Percentiles rank a stretch among this genome's conserved stretches.
Evolutionary conservation across 1,140 invertebrate genomes (phyloP).

Genomic region (Fopius arisanus): DNA sequence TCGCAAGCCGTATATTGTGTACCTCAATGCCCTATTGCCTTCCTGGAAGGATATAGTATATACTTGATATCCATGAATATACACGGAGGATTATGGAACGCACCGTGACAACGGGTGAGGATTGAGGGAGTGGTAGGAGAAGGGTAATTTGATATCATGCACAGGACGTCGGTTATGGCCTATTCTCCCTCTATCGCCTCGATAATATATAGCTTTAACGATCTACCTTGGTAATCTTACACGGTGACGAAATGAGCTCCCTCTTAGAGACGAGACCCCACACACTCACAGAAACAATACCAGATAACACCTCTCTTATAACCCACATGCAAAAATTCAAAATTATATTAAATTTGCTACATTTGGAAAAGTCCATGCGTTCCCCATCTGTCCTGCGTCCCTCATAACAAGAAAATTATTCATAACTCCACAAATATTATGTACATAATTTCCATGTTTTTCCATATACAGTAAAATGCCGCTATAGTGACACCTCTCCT

Average conservation of each 20-base stretch:
- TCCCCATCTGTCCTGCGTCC: no score
- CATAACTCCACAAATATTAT: no score
- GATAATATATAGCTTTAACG: conserved; percentile 13
- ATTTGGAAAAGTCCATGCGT: no score
- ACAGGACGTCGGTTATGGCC: background rate
- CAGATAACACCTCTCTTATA: no score
- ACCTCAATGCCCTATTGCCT: background rate
- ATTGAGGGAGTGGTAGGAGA: background rate
- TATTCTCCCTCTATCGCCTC: conserved; percentile 1
- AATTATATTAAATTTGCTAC: no score
- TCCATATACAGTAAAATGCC: no score
- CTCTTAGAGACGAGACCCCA: background rate
- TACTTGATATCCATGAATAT: background rate
- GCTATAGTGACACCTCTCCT: no score
- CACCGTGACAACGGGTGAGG: background rate
- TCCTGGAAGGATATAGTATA: background rate
- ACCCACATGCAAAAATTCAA: no score
- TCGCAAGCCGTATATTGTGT: background rate
- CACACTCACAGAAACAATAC: background rate
- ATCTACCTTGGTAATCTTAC: conserved; percentile 6
- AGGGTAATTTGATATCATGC: background rate
- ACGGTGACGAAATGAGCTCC: background rate
- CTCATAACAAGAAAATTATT: no score
- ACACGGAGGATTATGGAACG: background rate
- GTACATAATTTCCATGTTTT: no score